These are phyloP conservation scores for Fissipunctia ypsillon DNA, from an alignment of 2,888 invertebrate genomes.

Conservation along the genomic window DNA sequence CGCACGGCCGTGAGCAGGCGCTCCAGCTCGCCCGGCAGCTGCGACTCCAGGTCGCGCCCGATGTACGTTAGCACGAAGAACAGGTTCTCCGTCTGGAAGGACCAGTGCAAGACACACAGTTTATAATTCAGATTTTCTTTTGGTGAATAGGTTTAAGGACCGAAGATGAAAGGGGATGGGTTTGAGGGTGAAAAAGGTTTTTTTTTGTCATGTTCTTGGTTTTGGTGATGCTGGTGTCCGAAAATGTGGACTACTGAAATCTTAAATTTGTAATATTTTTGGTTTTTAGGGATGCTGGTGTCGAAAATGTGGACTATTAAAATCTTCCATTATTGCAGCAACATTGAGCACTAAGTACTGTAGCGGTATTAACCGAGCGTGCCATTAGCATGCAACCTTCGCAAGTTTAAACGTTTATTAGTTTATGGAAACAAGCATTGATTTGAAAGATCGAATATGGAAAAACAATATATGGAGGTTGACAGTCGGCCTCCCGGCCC, in stretches of 20 bases:
- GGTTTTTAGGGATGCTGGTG: no score
- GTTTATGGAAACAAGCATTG: no score
- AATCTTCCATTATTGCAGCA: background rate
- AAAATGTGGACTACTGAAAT: no score
- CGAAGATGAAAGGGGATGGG: background rate
- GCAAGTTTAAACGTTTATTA: no score
- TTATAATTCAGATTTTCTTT: background rate
- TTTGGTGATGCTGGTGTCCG: background rate
- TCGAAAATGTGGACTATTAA: background rate
- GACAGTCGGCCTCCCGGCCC: no score
- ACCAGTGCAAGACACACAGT: no score
- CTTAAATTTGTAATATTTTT: no score
- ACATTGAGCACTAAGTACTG: accelerated
- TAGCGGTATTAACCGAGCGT: no score
- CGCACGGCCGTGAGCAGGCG: slow-evolving; percentile 94
- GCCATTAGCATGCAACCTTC: no score
- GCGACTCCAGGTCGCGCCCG: slow-evolving; percentile 96
- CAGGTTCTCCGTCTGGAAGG: slow-evolving; percentile 94
- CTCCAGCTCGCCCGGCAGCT: slow-evolving; percentile 95
- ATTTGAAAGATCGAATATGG: no score
- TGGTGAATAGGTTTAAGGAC: background rate
- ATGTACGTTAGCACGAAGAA: slow-evolving; percentile 97
- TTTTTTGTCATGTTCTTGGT: background rate
- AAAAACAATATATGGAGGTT: no score
- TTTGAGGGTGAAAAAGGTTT: background rate